Evolutionary conservation across 1,140 invertebrate species (phyloP), one percentile per base, ranked within the genome.

Genomic region (Drosophila kepulauana): DNA sequence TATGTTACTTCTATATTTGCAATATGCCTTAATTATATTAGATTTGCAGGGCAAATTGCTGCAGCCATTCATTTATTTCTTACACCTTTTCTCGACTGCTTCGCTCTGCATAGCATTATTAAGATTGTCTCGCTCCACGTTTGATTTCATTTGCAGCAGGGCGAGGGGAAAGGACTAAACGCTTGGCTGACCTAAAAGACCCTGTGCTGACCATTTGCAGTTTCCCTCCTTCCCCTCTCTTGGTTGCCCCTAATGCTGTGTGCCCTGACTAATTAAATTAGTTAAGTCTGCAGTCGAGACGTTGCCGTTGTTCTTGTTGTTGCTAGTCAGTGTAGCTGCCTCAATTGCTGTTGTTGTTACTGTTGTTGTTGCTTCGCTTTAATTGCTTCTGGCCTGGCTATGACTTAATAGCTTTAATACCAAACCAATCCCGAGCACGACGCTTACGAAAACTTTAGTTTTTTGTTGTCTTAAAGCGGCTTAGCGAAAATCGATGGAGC

Each of bases 221-320:
- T 16, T 35, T 6, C 28, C 15, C 1, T 8, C 25, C 2, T 16
- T 5, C 3, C 33, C 20, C n/a, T 35, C n/a, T 58, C 64, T 25
- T 25, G 20, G 3, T 25, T 25, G 20, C 20, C 20, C 33, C n/a
- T 48, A 20, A 8, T 8, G 7, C 54, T 28, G 56, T n/a, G 56
- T 48, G 57, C 54, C 38, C 16, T 54, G 65, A 80, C 82, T 87
- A 87, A 87, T 87, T 87, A 88, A 87, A 87, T 87, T 88, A 87
- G 72, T 80, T 28, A 62, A 64, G 82, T 73, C 82, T 75, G 64
- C 28, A 72, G 66, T 61, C 58, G 77, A 64, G 59, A 70, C 61
- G 28, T 38, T 10, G 46, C 28, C 45, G 48, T 61, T 66, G 11
- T 43, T n/a, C 41, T 43, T 43, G 11, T 51, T 65, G 10, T 61